Conservation (phyloP, 35 echinoderm and acorn worm genomes). For the Holothuria glaberrima region DNA sequence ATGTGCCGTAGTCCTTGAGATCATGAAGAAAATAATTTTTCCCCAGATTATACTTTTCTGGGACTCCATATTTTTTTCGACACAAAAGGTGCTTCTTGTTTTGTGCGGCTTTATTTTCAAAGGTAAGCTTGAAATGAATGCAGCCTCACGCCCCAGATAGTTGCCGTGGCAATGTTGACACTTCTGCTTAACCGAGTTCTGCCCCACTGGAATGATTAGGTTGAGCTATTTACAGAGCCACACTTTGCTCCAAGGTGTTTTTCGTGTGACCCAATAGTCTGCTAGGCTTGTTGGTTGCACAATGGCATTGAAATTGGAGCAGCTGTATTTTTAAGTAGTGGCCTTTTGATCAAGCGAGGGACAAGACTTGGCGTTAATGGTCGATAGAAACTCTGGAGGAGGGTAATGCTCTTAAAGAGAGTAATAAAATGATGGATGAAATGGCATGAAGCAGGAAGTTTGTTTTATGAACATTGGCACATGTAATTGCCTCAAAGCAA, state of each 20-base stretch:
- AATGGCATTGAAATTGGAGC: conserved; percentile 42
- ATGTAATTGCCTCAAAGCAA: no score
- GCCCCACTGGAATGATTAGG: conserved; percentile 47
- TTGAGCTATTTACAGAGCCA: conserved; percentile 41
- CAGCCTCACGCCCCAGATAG: conserved; percentile 50
- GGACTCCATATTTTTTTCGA: no score
- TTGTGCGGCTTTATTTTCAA: background rate
- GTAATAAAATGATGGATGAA: no score
- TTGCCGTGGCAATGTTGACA: conserved; percentile 24
- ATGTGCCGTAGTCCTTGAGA: no score
- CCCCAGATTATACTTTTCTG: no score
- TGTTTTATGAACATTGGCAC: no score
- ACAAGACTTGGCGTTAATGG: no score
- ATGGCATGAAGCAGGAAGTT: no score
- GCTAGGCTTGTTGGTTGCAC: conserved; percentile 37
- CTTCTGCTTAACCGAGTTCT: conserved; percentile 51
- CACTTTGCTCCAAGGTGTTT: conserved; percentile 43
- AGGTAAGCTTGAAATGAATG: conserved; percentile 53
- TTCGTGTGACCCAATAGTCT: conserved; percentile 49
- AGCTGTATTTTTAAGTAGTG: background rate
- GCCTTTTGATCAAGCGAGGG: no score
- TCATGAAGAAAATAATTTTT: no score
- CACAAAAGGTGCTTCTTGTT: background rate
- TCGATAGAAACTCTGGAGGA: no score
- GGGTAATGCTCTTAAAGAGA: no score